A percentile compares a stretch with the other conserved stretches of the same genome.
Conservation (phyloP, 2,113 vertebrate species). For the Grantiella picta region DNA sequence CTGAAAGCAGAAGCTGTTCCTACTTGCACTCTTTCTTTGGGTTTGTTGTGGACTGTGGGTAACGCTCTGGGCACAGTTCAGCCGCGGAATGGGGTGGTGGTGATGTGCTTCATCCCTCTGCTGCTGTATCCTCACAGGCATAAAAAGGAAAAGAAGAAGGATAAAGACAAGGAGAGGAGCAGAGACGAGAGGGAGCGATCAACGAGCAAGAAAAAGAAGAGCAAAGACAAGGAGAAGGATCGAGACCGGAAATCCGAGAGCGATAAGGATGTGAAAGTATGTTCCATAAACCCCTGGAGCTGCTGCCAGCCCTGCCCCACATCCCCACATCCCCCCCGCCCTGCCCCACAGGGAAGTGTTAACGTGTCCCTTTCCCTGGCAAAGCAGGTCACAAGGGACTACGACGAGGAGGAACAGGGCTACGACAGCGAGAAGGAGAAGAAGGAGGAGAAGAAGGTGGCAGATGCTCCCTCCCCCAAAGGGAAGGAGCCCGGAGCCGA, state of each 20-base stretch:
- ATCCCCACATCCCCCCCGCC: fast-evolving
- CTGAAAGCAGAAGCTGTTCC: not conserved
- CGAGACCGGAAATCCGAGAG: slow-evolving; percentile 90
- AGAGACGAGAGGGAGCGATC: slow-evolving; percentile 89
- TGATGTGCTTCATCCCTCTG: not conserved
- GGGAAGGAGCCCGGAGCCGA: not conserved
- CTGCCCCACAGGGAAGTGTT: not conserved
- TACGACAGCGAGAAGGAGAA: slow-evolving; percentile 82
- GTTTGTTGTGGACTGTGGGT: not conserved
- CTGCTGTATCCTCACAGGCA: slow-evolving; percentile 71
- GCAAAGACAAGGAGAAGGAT: slow-evolving; percentile 94
- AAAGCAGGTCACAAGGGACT: slow-evolving; percentile 96
- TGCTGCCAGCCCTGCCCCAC: not conserved
- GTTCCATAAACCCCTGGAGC: not conserved
- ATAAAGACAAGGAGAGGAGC: slow-evolving; percentile 89
- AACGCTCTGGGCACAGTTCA: fast-evolving
- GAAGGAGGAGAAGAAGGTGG: not conserved
- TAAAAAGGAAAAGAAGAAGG: slow-evolving; percentile 99
- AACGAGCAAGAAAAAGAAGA: slow-evolving; percentile 91
- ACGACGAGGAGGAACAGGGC: slow-evolving; percentile 96
- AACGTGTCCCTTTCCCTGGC: slow-evolving; percentile 25
- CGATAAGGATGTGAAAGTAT: slow-evolving; percentile 96
- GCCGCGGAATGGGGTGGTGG: fast-evolving
- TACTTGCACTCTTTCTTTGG: fast-evolving
- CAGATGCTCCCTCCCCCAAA: not conserved